Evolutionary conservation across 35 echinoderm and acorn worm genomes (phyloP), one percentile per base, ranked within the genome.

Genomic region (Hemicentrotus pulcherrimus): DNA sequence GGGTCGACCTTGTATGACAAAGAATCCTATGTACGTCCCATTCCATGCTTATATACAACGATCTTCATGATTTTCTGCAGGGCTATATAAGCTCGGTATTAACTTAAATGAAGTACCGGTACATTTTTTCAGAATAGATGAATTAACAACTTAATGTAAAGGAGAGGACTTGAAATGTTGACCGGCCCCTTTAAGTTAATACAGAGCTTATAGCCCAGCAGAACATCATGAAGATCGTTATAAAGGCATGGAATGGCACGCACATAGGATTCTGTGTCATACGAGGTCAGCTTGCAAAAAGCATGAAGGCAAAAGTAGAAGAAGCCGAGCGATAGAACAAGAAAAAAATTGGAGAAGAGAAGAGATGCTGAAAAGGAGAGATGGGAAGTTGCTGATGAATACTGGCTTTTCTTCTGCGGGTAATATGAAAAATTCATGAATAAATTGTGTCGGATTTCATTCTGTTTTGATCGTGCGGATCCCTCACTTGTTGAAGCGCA

Each of bases 381-480:
- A 41, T 41, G 46, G 46, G 88, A 90, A 45, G 32, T 33, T 9
- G 32, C 14, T 90, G 88, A 90, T 90, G 88, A 45, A 32, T 90
- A 41, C 46, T 47, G 32, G 88, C 88, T 33, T 90, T 90, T 90
- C 88, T 90, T 33, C 88, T 47, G 32, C 5, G 12, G 88, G 32
- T 45, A 45, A 47, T 47, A 33, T 33, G 46, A 90, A 90, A 90
- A 90, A 90, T 90, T 90, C 88, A 90, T 90, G 88, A 90, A 90
- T 90, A 90, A 90, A 90, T 90, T 90, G 88, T 90, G 88, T 90
- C 88, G n/a, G 88, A 90, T 90, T 90, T 90, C 88, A 90, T 90
- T 90, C 46, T 47, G 88, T 33, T 47, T 45, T 45, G 88, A 78
- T 47, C 88, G 32, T 32, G 9, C 0, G 46, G 11, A 90, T 47